Conservation (phyloP, 2,888 invertebrate species). For the Synergus gifuensis region DNA sequence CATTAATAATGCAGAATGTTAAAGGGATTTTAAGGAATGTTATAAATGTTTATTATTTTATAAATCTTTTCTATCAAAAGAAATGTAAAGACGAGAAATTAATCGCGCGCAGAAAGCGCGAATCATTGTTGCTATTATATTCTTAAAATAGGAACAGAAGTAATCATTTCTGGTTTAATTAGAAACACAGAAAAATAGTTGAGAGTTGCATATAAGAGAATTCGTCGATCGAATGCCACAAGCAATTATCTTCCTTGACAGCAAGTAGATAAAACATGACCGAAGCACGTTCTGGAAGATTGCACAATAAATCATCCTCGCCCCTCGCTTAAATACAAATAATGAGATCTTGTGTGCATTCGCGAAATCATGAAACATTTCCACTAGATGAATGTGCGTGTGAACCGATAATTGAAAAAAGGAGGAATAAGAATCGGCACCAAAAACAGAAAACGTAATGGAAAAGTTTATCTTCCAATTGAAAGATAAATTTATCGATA, state of each 20-base stretch:
- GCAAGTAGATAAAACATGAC: slow-evolving; percentile 10
- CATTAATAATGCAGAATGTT: too few relatives aligned
- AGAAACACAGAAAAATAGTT: neutral
- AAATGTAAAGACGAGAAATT: too few relatives aligned
- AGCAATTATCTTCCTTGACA: slow-evolving; percentile 15
- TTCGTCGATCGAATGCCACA: neutral
- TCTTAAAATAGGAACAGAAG: too few relatives aligned
- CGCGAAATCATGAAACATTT: slow-evolving; percentile 7
- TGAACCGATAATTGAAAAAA: slow-evolving; percentile 2
- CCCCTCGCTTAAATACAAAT: slow-evolving; percentile 1
- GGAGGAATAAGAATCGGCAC: neutral
- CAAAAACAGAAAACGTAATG: neutral
- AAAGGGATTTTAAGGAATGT: too few relatives aligned
- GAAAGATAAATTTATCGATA: neutral
- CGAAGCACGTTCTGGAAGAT: slow-evolving; percentile 16
- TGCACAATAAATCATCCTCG: slow-evolving; percentile 12
- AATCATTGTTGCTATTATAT: too few relatives aligned
- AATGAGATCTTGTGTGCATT: slow-evolving; percentile 5
- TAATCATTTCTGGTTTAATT: neutral
- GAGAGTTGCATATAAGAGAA: neutral
- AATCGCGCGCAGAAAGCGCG: too few relatives aligned
- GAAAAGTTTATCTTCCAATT: slow-evolving; percentile 19
- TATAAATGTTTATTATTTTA: too few relatives aligned
- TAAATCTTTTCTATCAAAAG: too few relatives aligned
- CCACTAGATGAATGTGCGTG: neutral